These are phyloP conservation scores for Argyrosomus regius DNA, from an alignment of 2,797 vertebrate genomes.

Conservation along the genomic window DNA sequence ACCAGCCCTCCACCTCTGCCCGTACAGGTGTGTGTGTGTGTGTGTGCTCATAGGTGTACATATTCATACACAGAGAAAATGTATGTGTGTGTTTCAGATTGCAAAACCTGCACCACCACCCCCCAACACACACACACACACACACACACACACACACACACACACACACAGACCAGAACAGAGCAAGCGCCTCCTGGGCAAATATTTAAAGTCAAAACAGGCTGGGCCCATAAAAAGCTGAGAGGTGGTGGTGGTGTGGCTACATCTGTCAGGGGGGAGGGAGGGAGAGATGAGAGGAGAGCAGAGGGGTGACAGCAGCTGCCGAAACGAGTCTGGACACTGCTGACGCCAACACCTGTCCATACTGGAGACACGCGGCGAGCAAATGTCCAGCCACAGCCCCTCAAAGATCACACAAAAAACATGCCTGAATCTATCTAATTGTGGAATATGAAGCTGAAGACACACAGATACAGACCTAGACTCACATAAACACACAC, in stretches of 20 bases:
- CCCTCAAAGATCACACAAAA: conserved; percentile 37
- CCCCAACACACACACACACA: not conserved
- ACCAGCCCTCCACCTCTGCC: conserved; percentile 25
- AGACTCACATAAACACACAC: conserved; percentile 64
- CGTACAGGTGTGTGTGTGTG: conserved; percentile 58
- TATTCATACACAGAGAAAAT: conserved; percentile 42
- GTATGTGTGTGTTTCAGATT: conserved; percentile 25
- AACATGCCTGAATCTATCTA: conserved; percentile 11
- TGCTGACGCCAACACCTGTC: conserved; percentile 89
- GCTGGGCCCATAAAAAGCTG: conserved; percentile 84
- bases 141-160: not conserved
- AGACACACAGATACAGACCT: conserved; percentile 29
- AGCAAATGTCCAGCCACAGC: conserved; percentile 85
- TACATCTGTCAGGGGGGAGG: conserved; percentile 85
- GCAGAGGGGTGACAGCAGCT: conserved; percentile 81
- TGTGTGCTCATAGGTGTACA: conserved; percentile 6
- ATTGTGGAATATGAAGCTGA: conserved; percentile 30
- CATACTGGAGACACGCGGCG: conserved; percentile 80
- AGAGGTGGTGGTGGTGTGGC: conserved; percentile 78
- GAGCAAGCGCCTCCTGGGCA: conserved; percentile 83
- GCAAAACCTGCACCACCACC: conserved; percentile 39
- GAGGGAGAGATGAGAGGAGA: conserved; percentile 59
- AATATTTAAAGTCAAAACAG: conserved; percentile 91
- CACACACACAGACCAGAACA: conserved; percentile 55
- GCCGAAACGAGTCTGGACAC: conserved; percentile 85